Evolutionary conservation across 64 coral and sea anemone species (phyloP), one percentile per base, ranked within the genome.

Genomic region (Pachyseris speciosa): DNA sequence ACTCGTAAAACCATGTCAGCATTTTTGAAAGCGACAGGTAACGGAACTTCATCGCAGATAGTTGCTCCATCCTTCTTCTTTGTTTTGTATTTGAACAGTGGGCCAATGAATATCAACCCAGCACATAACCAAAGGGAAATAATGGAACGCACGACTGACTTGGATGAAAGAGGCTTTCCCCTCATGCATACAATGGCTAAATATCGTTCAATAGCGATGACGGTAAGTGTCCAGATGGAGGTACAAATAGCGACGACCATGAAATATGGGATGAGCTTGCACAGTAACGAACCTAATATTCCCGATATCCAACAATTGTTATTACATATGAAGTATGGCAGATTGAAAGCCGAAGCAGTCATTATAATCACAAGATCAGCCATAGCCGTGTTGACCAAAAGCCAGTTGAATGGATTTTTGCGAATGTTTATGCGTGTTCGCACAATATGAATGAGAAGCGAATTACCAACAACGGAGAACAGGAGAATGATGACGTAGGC

Each of bases 191-290:
- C 55, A 37, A 84, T 85, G 29, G 74, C 74, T 2, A 70, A 47
- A 74, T 93, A 93, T 37, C 91, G 61, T 34, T 93, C 91, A 37
- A 71, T 28, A 4, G 91, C 59, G 31, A 93, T 88, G 22, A 88
- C 43, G 17, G 74, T 80, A 1, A 93, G 28, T 2, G 73, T 93
- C 37, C 85, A 70, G 9, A 93, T 69, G 47, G 84, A 80, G 25
- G 81, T 73, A n/a, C 74, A 75, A 24, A 80, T 48, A 20, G 84
- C 32, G 31, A 88, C 53, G 27, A 59, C 16, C 10, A 69, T 43
- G 1, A 67, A 37, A 11, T 61, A 93, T 29, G 65, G 65, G 7
- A 88, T 42, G n/a, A 87, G 1, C 64, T 93, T 93, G 55, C 91
- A 93, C 29, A 74, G 59, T 19, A 80, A 45, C 24, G 40, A 41